These are phyloP conservation scores for Perizoma flavofasciatum DNA, from an alignment of 2,888 invertebrate genomes.

Conservation along the genomic window DNA sequence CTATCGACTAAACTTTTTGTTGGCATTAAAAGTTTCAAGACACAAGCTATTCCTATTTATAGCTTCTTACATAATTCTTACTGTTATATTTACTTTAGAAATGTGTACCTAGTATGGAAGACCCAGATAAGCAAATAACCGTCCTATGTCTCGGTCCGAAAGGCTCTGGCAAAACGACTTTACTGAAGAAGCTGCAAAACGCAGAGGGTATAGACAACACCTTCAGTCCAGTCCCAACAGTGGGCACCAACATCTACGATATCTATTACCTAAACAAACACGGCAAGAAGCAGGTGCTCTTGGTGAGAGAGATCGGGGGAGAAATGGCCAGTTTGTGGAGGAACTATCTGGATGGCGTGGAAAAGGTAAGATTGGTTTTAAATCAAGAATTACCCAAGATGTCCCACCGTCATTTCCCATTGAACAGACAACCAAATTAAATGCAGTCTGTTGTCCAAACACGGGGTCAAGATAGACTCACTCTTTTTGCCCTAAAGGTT, in stretches of 20 bases:
- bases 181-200: conserved; percentile 89
- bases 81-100: no score
- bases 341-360: conserved; percentile 87
- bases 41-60: no score
- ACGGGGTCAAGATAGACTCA: no score
- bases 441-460: no score
- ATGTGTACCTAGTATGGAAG: conserved; percentile 56
- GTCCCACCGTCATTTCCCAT: no score
- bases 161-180: conserved; percentile 91
- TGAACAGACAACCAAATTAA: no score
- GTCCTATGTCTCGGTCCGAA: conserved; percentile 90
- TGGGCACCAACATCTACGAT: conserved; percentile 90
- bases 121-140: conserved; percentile 68
- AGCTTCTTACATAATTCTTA: no score
- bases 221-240: conserved; percentile 90
- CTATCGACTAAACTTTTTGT: conserved; percentile 51
- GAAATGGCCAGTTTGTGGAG: conserved; percentile 93
- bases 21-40: neutral
- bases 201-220: conserved; percentile 89
- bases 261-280: conserved; percentile 79
- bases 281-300: conserved; percentile 80
- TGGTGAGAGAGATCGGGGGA: conserved; percentile 90
- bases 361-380: conserved; percentile 69
- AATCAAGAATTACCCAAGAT: neutral
- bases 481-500: no score